Percentiles rank a stretch among this genome's conserved stretches.
These are phyloP conservation scores for Danaus plexippus DNA, from an alignment of 1,140 invertebrate species.

Conservation along the genomic window DNA sequence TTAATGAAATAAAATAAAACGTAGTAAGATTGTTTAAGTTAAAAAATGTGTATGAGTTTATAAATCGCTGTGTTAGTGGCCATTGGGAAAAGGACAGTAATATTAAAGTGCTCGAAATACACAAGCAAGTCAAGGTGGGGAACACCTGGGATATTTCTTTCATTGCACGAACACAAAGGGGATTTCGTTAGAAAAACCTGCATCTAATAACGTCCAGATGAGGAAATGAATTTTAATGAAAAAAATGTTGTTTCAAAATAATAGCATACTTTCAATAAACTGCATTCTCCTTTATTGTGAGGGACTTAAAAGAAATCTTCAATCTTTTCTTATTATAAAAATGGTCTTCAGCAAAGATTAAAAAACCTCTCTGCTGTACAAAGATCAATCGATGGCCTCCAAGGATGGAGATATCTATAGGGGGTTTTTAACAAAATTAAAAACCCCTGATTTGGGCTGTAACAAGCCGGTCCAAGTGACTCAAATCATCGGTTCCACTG, in stretches of 20 bases:
- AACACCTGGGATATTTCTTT: constrained; percentile 51
- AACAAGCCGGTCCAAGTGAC: constrained; percentile 33
- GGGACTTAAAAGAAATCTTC: too few relatives aligned
- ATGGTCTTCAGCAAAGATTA: too few relatives aligned
- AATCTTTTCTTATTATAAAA: too few relatives aligned
- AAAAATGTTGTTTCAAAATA: too few relatives aligned
- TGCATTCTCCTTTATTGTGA: too few relatives aligned
- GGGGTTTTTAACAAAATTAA: constrained; percentile 57
- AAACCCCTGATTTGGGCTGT: constrained; percentile 41
- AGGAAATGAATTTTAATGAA: constrained; percentile 2
- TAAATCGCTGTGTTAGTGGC: constrained; percentile 21
- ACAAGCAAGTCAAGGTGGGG: constrained; percentile 25
- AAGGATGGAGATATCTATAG: constrained; percentile 33
- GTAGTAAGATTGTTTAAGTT: background rate
- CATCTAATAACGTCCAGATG: background rate
- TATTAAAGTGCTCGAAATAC: constrained; percentile 55
- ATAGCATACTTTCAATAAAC: too few relatives aligned
- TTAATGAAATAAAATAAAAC: background rate
- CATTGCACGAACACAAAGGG: constrained; percentile 54
- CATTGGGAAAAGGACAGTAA: constrained; percentile 29
- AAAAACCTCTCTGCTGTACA: too few relatives aligned
- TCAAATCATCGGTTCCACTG: constrained; percentile 60
- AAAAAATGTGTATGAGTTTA: background rate
- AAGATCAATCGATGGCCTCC: constrained; percentile 37
- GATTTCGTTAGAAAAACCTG: constrained; percentile 21